Evolutionary conservation across 2,797 vertebrate species (phyloP), one percentile per base, ranked within the genome.

Genomic region (Vireo griseus): DNA sequence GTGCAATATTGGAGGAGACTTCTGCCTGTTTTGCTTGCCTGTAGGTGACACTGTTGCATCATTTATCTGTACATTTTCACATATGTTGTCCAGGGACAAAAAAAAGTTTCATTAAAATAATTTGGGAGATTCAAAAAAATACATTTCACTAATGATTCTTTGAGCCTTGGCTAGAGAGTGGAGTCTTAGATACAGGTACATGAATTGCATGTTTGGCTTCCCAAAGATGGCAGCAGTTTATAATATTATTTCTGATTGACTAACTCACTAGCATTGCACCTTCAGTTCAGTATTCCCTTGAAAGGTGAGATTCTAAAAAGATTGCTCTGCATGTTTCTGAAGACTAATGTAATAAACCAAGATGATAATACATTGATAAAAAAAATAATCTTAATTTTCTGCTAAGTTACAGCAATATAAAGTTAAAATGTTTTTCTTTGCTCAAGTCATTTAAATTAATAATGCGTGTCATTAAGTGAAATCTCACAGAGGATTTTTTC

Each of bases 31-130:
- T 89, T 54, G 24, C 47, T 67, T 93, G 97, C 98, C 98, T 98
- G 97, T 97, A 98, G 98, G 98, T 98, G 98, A 97, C 98, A 97
- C 97, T 98, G 97, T 98, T 97, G 97, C 73, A 81, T 97, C 97
- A 96, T 86, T 97, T 97, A 97, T 97, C 91, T 90, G 75, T 88
- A 63, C 14, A 2, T 84, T 95, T 95, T 84, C 72, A 62, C n/a
- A 3, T 92, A 40, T 94, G 94, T 97, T 97, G 96, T 97, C 97
- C 88, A 90, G 94, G 93, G 96, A 97, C 97, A 86, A 88, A 95
- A 96, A 86, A 55, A 89, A 58, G 52, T 75, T 80, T 54, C 15
- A 86, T 88, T 69, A 58, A 74, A 91, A 90, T 92, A 74, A 89
- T 87, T 75, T 76, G 67, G 77, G 52, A 20, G 45, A 48, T 50